Base-by-base conservation (phyloP, 2,888 invertebrate genomes). In the Drosophila rellima region DNA sequence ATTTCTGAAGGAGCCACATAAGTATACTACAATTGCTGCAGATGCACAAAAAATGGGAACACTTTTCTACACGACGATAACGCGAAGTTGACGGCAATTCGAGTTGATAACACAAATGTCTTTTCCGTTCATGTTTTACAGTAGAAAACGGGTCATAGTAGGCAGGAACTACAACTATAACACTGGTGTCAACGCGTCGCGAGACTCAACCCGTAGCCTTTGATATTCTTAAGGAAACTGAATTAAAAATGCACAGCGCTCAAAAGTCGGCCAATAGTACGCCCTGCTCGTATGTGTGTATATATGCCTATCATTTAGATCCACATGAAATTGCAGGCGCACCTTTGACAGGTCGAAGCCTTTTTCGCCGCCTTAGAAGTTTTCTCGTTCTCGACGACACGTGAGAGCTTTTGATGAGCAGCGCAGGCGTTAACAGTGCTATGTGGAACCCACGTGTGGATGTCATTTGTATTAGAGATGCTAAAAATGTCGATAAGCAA, bases 221-320 rank as follows among this genome's bases (percentile, higher is more conserved):
- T 63, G 73, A 78, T 70, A 74, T 81, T 74, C 70, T 73, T 60
- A 70, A 70, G 67, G 67, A 77, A 77, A 87, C 83, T 83, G 72
- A 79, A 74, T 37, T 52, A 48, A 31, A 55, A 57, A 63, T 64
- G 51, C 69, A 47, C 52, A 55, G 44, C 48, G 44, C 61, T 52
- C 55, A 57, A 61, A 87, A 84, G 70, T 83, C 77, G 79, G 85
- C 82, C 72, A 77, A 74, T 70, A 55, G 65, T 66, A 51, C 52
- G 51, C 39, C 35, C 39, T 37, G 48, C 52, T 40, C 35, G 11
- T 23, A 23, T n/a, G n/a, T 52, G 52, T 18, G 51, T 47, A 39
- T 63, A n/a, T 56, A 33, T 48, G 35, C 35, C 39, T 59, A 33
- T 51, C 45, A 40, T 74, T 73, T 47, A 35, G 57, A 70, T 79